Base-by-base conservation (phyloP, 2,888 invertebrate genomes). In the Punctoribates punctum region DNA sequence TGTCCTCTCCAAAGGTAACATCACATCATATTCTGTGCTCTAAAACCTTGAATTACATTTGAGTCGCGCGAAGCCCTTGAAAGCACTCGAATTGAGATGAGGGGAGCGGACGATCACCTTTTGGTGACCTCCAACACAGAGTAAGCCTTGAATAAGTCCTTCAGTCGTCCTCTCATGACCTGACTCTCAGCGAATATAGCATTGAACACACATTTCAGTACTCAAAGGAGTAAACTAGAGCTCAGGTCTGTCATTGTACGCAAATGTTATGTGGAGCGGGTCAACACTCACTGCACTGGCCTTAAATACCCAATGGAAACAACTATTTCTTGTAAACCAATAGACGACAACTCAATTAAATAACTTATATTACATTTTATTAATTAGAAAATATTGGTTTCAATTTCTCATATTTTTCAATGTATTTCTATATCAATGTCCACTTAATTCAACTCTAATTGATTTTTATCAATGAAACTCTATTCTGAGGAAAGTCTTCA, bases 161-260 rank as follows among this genome's bases (percentile, higher is more conserved):
- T 75, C 72, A 75, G 23, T 25, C 57, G 75, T 72, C 75, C 75
- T 75, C 72, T 34, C 20, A 23, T 72, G 75, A 75, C 75, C 75
- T 54, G 25, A 72, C 54, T 57, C 51, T 46, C 29, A 34, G 23
- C 29, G 15, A 48, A 17, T 25, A 13, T 51, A 72, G 72, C 75
- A 75, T 75, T 75, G 75, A 75, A 73, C 17, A 15, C 20, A 20
- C 20, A 1, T 34, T 65, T 65, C n/a, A 15, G 65, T 65, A 11
- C n/a, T 34, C 65, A 65, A 65, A 65, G 65, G 38, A 38, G 34
- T 60, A 65, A 46, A 34, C 0, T 54, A 60, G 73, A 76, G 23
- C 73, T 46, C 38, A 73, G 20, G 42, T 34, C 13, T 48, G 48
- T 48, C 48, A 48, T 48, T 48, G 48, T 20, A 20, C n/a, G 20